Conservation (phyloP, 2,888 invertebrate species). For the Cosmorhoe ocellata region DNA sequence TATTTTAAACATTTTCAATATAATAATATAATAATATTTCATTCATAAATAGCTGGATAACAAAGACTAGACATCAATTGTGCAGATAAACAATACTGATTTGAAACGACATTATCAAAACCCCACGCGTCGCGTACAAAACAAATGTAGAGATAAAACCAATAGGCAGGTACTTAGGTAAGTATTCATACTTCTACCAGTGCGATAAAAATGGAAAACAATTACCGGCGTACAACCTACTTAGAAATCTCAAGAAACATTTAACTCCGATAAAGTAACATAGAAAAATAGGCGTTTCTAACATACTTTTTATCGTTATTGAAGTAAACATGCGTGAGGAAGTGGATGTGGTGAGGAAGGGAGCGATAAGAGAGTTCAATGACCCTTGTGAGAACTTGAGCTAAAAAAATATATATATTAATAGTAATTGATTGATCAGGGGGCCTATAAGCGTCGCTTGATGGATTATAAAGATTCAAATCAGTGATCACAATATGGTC, state of each 20-base stretch:
- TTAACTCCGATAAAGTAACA: slow-evolving; percentile 40
- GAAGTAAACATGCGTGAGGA: slow-evolving; percentile 49
- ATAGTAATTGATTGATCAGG: slow-evolving; percentile 13
- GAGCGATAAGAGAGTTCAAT: slow-evolving; percentile 29
- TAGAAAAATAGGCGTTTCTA: slow-evolving; percentile 38
- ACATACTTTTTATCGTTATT: slow-evolving; percentile 47
- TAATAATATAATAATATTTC: background rate
- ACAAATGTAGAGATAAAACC: slow-evolving; percentile 18
- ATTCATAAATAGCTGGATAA: slow-evolving; percentile 8
- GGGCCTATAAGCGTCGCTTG: no score
- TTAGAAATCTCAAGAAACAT: slow-evolving; percentile 29
- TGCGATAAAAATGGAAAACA: slow-evolving; percentile 29
- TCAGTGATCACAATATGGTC: no score
- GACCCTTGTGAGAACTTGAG: slow-evolving; percentile 11
- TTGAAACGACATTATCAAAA: slow-evolving; percentile 23
- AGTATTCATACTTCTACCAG: slow-evolving; percentile 21
- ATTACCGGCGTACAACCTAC: slow-evolving; percentile 26
- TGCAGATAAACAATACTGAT: slow-evolving; percentile 5
- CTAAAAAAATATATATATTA: slow-evolving; percentile 4
- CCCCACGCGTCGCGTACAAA: slow-evolving; percentile 31
- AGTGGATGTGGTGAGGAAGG: slow-evolving; percentile 28
- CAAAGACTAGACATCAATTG: slow-evolving; percentile 15
- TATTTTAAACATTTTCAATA: no score
- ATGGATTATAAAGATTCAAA: no score
- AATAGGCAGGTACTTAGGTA: slow-evolving; percentile 2